These are phyloP conservation scores for Dusona sp. DNA, from an alignment of 2,888 invertebrate species.

Conservation along the genomic window DNA sequence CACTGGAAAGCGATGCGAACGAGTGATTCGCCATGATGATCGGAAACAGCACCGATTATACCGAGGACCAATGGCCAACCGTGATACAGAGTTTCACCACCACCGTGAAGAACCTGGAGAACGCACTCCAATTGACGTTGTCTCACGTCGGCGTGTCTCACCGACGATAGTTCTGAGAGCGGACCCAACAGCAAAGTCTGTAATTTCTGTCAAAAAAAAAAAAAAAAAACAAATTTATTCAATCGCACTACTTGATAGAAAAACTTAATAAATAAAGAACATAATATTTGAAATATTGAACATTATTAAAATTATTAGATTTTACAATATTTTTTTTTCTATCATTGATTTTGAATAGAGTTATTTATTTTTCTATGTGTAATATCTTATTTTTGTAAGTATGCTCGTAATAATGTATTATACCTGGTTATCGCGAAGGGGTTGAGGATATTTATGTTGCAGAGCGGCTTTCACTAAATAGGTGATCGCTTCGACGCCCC, in stretches of 20 bases:
- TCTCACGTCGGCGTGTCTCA: conserved; percentile 96
- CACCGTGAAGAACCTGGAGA: conserved; percentile 95
- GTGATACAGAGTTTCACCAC: conserved; percentile 95
- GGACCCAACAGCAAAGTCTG: conserved; percentile 95
- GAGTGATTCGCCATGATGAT: conserved; percentile 96
- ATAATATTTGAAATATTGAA: neutral
- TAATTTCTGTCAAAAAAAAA: conserved; percentile 86
- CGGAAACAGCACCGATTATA: conserved; percentile 97
- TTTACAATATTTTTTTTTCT: neutral
- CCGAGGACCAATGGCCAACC: conserved; percentile 98
- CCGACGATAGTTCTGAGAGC: conserved; percentile 95
- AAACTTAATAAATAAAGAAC: neutral
- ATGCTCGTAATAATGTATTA: neutral
- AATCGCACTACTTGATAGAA: too few species aligned
- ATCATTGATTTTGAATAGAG: neutral
- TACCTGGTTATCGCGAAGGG: conserved; percentile 94
- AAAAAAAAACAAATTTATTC: conserved; percentile 14
- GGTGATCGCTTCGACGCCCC: conserved; percentile 99
- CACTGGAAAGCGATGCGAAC: conserved; percentile 98
- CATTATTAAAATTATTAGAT: neutral
- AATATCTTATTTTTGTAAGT: neutral
- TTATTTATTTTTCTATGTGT: neutral
- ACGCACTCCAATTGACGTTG: conserved; percentile 98
- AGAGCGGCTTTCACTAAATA: conserved; percentile 96
- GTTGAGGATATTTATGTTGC: conserved; percentile 93